These are phyloP conservation scores for Hymenochirus boettgeri DNA, from an alignment of 2,113 vertebrate species.

Conservation along the genomic window DNA sequence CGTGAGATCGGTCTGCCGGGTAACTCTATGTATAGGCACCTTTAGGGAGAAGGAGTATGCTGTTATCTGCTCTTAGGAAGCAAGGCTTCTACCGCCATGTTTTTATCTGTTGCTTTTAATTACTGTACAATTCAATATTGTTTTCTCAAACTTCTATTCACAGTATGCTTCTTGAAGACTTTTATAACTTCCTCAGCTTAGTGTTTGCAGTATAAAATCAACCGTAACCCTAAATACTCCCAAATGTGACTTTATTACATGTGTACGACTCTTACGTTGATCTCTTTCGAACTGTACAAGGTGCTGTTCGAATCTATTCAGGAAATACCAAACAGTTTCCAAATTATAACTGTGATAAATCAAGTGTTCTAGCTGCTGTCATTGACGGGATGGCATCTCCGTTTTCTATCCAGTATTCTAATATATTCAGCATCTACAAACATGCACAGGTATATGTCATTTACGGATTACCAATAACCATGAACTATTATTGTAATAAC, in stretches of 20 bases:
- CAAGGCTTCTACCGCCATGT: too few relatives aligned
- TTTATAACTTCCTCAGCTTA: constrained; percentile 28
- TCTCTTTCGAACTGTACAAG: constrained; percentile 24
- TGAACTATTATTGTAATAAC: too few relatives aligned
- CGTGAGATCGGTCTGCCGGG: too few relatives aligned
- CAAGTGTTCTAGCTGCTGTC: constrained; percentile 22
- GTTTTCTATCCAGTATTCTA: constrained; percentile 30
- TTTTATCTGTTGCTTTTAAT: too few relatives aligned
- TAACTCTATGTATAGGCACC: too few relatives aligned
- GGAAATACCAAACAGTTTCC: constrained; percentile 12
- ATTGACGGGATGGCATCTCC: constrained; percentile 29
- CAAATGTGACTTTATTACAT: constrained; percentile 31
- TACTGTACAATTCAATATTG: too few relatives aligned
- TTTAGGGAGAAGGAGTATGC: too few relatives aligned
- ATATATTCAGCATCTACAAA: constrained; percentile 34
- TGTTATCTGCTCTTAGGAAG: too few relatives aligned
- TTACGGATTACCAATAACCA: too few relatives aligned
- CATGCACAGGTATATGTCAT: constrained; percentile 35
- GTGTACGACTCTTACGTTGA: constrained; percentile 31
- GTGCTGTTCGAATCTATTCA: constrained; percentile 23
- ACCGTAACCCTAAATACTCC: constrained; percentile 17
- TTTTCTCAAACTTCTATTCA: too few relatives aligned
- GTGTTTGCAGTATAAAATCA: constrained; percentile 42
- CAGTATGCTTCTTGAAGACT: constrained; percentile 37
- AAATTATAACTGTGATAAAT: constrained; percentile 35